Evolutionary conservation across 2,113 vertebrate genomes (phyloP), one percentile per base, ranked within the genome.

Genomic region (Microtus oregoni): DNA sequence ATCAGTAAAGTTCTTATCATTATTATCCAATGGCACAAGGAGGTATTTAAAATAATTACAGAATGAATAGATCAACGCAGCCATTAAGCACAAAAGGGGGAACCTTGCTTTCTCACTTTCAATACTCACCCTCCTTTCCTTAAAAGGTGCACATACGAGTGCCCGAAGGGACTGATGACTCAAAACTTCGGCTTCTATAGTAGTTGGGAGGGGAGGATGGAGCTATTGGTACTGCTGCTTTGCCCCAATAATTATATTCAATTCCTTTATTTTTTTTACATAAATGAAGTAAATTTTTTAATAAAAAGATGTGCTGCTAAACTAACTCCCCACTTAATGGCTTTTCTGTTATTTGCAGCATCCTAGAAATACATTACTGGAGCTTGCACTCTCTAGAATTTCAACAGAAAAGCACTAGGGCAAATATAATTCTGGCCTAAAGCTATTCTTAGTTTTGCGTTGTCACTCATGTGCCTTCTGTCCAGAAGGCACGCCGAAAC

Each of bases 361-460:
- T 79, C 78, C 47, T 65, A 83, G 76, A 94, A 85, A 70, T 38
- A 52, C 32, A 41, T 20, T 92, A 55, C 9, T 91, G 30, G 83
- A n/a, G 89, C 75, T 77, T 32, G 7, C 12, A 61, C 24, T 7
- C n/a, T 83, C 19, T 14, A 79, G 19, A 78, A 5, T 83, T 94
- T 32, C 92, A 38, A 63, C 1, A 32, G 26, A 90, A 61, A 94
- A 90, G 30, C 87, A 87, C 11, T 10, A 30, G 5, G 47, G 58
- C 78, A 93, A 91, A 86, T 44, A 85, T 75, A 94, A 93, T 94
- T 92, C 79, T 93, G 44, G 70, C 52, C 65, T 72, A 77, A 32
- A 89, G 67, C 65, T 67, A 22, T 83, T 90, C 94, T 91, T 58
- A 70, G 35, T 83, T 72, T 63, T 73, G 30, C 19, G 86, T 12